Evolutionary conservation across 2,113 vertebrate species (phyloP), one percentile per base, ranked within the genome.

Genomic region (Amphiprion percula): DNA sequence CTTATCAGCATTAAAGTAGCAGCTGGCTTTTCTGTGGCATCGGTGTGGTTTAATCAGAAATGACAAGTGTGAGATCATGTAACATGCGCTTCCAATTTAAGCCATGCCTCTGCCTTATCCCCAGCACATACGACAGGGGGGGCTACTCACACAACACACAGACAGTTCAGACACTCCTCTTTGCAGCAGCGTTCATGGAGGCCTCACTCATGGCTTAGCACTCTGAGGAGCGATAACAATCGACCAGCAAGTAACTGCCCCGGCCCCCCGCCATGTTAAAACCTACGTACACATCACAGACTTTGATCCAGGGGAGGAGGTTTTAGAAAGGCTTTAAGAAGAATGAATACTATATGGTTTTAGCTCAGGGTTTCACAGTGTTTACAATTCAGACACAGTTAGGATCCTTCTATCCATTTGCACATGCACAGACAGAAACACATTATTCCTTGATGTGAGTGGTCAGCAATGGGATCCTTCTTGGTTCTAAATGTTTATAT

Each of bases 291-390:
- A 89, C 88, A 89, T 49, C 30, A 10, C 50, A 53, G 53, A 59
- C 88, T 89, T 89, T 91, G 90, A 88, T 91, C 83, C 64, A 78
- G 60, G n/a, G 26, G 76, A 63, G 77, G 59, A 33, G 72, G 66
- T 2, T 19, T 77, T 71, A 37, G 68, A 67, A 52, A 15, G 70
- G 75, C 78, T 89, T 87, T 74, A 44, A 50, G 69, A 67, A 79
- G 69, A 87, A 84, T 84, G 73, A 79, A 65, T 49, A 50, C 67
- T 77, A 62, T 82, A 76, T 47, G 39, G 68, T 71, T 88, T 77
- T 5, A 21, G 64, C 55, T 56, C 44, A 58, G 60, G 62, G 67
- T 19, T 77, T 85, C 55, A 59, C 37, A 11, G 3, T 73, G 74
- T 80, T 84, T 71, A 82, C 83, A 71, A 17, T 68, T 55, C 60